Base-by-base conservation (phyloP, 2,797 vertebrate species). In the Orestias chungarensis region DNA sequence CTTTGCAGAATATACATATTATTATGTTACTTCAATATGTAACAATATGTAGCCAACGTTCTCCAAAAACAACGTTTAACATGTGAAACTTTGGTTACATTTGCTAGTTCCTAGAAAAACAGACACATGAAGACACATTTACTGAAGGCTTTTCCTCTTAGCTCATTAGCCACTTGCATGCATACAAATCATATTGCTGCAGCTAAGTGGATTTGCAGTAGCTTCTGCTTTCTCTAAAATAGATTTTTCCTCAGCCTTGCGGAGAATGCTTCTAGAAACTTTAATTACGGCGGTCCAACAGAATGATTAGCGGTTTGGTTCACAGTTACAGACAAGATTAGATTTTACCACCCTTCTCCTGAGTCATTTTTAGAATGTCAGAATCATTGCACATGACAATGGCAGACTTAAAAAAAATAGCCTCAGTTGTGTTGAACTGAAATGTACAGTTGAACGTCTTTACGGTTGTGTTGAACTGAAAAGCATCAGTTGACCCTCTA, bases 211-310 rank as follows among this genome's bases (percentile, higher is more conserved):
- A 70, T 72, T 69, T 49, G 43, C 0, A 0, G 29, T 54, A 55
- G 54, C 68, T 71, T 77, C 69, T 1, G 4, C 68, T 86, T 86
- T 49, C 49, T 47, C n/a, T 38, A 49, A 42, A 76, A 76, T 38
- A 66, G 71, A 83, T 83, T 78, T 71, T 80, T 57, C n/a, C 20
- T 66, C 69, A 31, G 62, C 68, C 55, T 40, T 3, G 43, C 33
- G 23, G 44, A 75, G 29, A 79, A 55, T 15, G 52, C 27, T 31
- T 18, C 25, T 31, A 18, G 14, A 52, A 55, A 25, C 52, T 55
- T 31, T 55, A 55, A 55, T 55, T 29, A 18, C 52, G 31, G 52
- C 18, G 52, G 52, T 9, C 52, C 18, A 29, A 29, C 27, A 55
- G 17, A 29, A 55, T 55, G 52, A 55, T 55, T 55, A n/a, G 52